Conservation (phyloP, 2,888 invertebrate genomes). For the Myopa testacea region DNA sequence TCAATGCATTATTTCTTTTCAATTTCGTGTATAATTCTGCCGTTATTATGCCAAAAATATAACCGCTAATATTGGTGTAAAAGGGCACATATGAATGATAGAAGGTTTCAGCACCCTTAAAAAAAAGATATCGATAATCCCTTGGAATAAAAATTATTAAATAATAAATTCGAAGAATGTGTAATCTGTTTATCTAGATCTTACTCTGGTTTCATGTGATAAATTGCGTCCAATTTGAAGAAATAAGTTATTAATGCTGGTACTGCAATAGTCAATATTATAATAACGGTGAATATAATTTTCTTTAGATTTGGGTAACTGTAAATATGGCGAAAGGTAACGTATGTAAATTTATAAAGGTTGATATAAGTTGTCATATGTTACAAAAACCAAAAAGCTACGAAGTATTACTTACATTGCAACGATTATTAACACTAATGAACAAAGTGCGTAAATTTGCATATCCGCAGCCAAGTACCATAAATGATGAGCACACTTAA, state of each 20-base stretch:
- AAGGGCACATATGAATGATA: slow-evolving; percentile 59
- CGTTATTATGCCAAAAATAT: slow-evolving; percentile 58
- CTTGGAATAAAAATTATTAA: slow-evolving; percentile 47
- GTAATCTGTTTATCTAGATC: slow-evolving; percentile 32
- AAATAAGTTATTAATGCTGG: slow-evolving; percentile 56
- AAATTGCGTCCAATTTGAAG: slow-evolving; percentile 55
- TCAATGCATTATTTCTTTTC: slow-evolving; percentile 9
- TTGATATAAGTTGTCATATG: background rate
- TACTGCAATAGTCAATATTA: slow-evolving; percentile 46
- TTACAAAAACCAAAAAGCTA: background rate
- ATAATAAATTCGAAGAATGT: too few species aligned
- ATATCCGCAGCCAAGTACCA: slow-evolving; percentile 65
- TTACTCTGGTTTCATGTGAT: slow-evolving; percentile 62
- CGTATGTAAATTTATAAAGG: background rate
- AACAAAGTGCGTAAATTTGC: slow-evolving; percentile 60
- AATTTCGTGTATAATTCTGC: slow-evolving; percentile 55
- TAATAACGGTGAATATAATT: slow-evolving; percentile 46
- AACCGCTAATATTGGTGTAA: slow-evolving; percentile 64
- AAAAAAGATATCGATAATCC: slow-evolving; percentile 61
- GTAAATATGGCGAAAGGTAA: slow-evolving; percentile 9
- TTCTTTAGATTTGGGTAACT: slow-evolving; percentile 52
- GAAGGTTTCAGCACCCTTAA: slow-evolving; percentile 56
- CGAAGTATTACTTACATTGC: slow-evolving; percentile 54
- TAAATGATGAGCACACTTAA: slow-evolving; percentile 63
- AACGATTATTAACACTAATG: slow-evolving; percentile 54